Evolutionary conservation across 2,113 vertebrate species (phyloP).

Genomic region (Antigone vipio): DNA sequence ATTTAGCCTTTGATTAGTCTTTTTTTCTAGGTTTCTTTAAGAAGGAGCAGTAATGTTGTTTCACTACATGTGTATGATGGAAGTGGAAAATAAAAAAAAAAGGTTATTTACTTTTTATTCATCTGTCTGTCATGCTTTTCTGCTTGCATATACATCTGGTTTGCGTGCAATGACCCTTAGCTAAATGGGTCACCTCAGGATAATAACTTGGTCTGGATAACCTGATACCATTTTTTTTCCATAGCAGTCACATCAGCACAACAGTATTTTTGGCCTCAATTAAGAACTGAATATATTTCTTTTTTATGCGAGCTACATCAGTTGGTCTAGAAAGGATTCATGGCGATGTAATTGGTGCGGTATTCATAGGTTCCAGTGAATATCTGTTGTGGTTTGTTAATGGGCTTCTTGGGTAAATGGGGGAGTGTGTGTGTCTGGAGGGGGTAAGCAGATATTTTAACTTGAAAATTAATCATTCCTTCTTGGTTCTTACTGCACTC

Average conservation of each 20-base stretch:
- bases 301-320: neutral
- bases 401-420: neutral
- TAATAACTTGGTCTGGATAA: neutral
- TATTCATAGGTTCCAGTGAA: neutral
- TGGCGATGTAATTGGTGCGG: neutral
- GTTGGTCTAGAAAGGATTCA: neutral
- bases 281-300: neutral
- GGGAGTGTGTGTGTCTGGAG: neutral
- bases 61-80: neutral
- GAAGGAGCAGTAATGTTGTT: neutral
- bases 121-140: neutral
- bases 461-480: neutral
- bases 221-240: neutral
- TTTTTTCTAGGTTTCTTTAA: neutral
- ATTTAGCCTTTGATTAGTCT: neutral
- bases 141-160: neutral
- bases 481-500: neutral
- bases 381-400: neutral
- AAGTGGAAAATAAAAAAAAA: neutral
- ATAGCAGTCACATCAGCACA: neutral
- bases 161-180: neutral
- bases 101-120: neutral
- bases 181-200: neutral
- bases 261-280: neutral
- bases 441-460: neutral